Conservation (phyloP, 2,113 vertebrate species). For the Crotalus viridis region DNA sequence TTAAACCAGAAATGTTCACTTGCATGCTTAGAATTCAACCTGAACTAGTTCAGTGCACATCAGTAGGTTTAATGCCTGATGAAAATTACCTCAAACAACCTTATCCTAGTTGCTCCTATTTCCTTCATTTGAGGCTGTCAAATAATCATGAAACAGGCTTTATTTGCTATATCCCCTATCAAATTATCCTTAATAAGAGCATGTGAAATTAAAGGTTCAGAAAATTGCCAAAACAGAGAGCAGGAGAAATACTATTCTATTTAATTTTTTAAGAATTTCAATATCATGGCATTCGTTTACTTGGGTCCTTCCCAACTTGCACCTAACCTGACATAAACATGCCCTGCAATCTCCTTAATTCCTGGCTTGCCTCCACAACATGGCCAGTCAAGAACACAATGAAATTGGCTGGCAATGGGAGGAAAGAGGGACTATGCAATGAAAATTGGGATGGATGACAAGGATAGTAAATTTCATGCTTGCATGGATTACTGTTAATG, state of each 20-base stretch:
- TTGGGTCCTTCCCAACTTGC: neutral
- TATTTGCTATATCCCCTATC: neutral
- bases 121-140: slow-evolving; percentile 4
- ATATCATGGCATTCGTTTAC: neutral
- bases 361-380: neutral
- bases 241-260: neutral
- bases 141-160: neutral
- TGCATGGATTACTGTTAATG: neutral
- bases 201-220: neutral
- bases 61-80: neutral
- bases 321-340: neutral
- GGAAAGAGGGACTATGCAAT: neutral
- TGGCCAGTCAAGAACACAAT: neutral
- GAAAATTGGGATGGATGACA: neutral
- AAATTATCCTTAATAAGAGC: neutral
- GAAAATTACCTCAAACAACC: slow-evolving; percentile 1
- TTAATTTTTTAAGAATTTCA: neutral
- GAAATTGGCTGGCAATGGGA: neutral
- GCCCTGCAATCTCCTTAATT: neutral
- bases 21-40: neutral
- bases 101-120: slow-evolving; percentile 14
- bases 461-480: neutral
- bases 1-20: neutral
- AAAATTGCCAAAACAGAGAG: neutral
- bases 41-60: slow-evolving; percentile 5